Evolutionary conservation across 2,113 vertebrate species (phyloP), one percentile per base, ranked within the genome.

Genomic region (Recurvirostra avosetta): DNA sequence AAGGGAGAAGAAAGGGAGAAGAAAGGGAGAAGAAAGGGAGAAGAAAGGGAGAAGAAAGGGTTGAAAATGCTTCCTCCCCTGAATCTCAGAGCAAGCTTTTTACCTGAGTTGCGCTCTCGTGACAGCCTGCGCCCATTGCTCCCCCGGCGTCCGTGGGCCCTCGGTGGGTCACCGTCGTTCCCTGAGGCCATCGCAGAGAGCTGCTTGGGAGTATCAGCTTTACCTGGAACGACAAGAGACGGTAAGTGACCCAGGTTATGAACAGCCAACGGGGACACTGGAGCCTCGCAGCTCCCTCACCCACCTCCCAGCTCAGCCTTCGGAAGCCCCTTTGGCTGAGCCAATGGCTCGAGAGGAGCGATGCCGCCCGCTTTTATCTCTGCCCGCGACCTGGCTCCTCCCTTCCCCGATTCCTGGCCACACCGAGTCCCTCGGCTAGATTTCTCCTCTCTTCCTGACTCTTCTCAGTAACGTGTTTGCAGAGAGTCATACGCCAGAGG

Each of bases 181-280:
- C 95, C 91, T 5, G 97, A 95, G 73, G 96, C 96, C 97, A 97
- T 97, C 1, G 92, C 94, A 70, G 92, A 84, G 65, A 21, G 68
- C 66, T 61, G 15, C 71, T 85, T 14, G 52, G 71, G 70, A n/a
- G 20, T 2, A 22, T 38, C 66, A 18, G 49, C 34, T 15, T 67
- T 41, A 83, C 93, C 97, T 97, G 92, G 30, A 88, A 45, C 0
- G 4, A 68, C 0, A 5, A 55, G 15, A 65, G 55, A 17, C 5
- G 3, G 25, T 66, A 13, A 72, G 40, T 3, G 30, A 11, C 11
- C 5, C 5, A 26, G 41, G 47, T 40, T 6, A 15, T 2, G 38
- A 49, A 62, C 32, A 86, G 43, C 23, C 41, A 12, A 38, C 27
- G 3, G 32, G n/a, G 30, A 43, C 22, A 2, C 18, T 1, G 47